Evolutionary conservation across 1,140 invertebrate species (phyloP).

Genomic region (Nixonia krombeini): DNA sequence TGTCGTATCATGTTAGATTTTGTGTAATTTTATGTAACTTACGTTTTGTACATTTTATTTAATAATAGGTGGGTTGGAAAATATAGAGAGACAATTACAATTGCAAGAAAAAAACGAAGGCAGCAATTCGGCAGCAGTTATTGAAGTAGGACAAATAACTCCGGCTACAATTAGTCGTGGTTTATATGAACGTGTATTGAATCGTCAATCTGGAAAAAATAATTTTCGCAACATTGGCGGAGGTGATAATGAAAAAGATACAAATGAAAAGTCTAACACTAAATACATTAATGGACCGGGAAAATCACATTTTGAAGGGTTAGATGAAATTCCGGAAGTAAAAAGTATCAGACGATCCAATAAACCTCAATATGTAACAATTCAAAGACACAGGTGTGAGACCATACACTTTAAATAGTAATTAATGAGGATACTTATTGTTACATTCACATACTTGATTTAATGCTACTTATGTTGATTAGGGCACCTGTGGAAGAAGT

Average conservation of each 20-base stretch:
- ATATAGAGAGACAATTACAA: conserved; percentile 83
- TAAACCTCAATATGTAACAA: conserved; percentile 77
- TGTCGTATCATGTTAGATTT: no score
- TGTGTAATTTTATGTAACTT: conserved; percentile 7
- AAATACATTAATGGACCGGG: conserved; percentile 65
- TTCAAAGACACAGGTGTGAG: conserved; percentile 69
- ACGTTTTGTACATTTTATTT: conserved; percentile 1
- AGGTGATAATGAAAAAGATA: conserved; percentile 16
- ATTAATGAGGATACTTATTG: no score
- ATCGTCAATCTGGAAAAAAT: conserved; percentile 59
- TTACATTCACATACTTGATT: no score
- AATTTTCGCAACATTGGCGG: conserved; percentile 26
- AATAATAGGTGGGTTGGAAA: conserved; percentile 79
- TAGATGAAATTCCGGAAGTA: conserved; percentile 73
- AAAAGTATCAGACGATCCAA: conserved; percentile 73
- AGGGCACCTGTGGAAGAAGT: conserved; percentile 21
- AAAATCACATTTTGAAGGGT: conserved; percentile 81
- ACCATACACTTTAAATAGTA: no score
- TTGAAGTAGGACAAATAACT: conserved; percentile 53
- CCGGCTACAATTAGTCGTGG: conserved; percentile 79
- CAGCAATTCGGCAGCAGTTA: conserved; percentile 46
- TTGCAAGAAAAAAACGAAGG: conserved; percentile 70
- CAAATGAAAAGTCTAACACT: conserved; percentile 31
- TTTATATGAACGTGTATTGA: conserved; percentile 81
- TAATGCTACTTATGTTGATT: no score